These are phyloP conservation scores for Tuta absoluta DNA, from an alignment of 2,888 invertebrate genomes.

Conservation along the genomic window DNA sequence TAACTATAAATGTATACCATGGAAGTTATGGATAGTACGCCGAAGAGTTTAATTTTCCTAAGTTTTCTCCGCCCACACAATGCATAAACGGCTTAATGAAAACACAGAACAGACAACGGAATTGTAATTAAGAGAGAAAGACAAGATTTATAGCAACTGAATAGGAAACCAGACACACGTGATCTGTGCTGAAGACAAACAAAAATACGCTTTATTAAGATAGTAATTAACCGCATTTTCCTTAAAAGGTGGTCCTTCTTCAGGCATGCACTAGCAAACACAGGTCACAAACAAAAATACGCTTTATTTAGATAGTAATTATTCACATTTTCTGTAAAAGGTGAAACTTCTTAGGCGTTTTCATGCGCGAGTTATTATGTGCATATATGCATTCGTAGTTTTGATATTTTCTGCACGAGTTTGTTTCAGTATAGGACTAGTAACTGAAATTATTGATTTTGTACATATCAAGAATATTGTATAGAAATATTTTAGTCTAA, in stretches of 20 bases:
- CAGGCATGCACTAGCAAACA: conserved; percentile 39
- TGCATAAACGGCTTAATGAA: conserved; percentile 64
- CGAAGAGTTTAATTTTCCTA: background rate
- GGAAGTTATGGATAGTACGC: background rate
- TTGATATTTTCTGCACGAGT: background rate
- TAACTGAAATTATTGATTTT: background rate
- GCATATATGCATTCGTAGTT: conserved; percentile 74
- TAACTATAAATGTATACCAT: background rate
- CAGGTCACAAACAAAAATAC: conserved; percentile 49
- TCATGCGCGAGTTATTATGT: conserved; percentile 47
- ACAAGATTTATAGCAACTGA: conserved; percentile 77
- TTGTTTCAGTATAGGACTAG: background rate
- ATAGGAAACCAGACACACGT: conserved; percentile 79
- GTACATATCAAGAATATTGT: background rate
- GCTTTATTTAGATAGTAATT: conserved; percentile 64
- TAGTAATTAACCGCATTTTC: conserved; percentile 65
- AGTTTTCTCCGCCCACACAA: conserved; percentile 8
- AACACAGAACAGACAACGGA: conserved; percentile 79
- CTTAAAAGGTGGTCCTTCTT: conserved; percentile 48
- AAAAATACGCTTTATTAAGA: conserved; percentile 63
- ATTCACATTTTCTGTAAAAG: conserved; percentile 58
- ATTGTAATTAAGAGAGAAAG: conserved; percentile 78
- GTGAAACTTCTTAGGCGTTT: conserved; percentile 48
- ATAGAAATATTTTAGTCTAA: too few relatives aligned
- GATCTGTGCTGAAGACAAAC: conserved; percentile 54